Evolutionary conservation across 2,888 invertebrate species (phyloP).

Genomic region (Acanthococcus lagerstroemiae): DNA sequence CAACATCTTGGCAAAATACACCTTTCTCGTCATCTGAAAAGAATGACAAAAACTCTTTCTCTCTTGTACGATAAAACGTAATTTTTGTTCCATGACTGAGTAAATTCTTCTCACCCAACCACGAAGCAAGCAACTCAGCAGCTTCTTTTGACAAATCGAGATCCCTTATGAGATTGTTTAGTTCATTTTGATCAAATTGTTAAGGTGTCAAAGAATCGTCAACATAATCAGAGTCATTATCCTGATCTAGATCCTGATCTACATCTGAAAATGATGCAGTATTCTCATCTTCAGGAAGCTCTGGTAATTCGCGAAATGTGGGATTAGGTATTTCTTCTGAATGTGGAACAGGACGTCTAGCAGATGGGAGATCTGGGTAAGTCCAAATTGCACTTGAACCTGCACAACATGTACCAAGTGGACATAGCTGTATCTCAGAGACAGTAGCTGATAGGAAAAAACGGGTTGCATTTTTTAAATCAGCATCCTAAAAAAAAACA

Average conservation of each 20-base stretch:
- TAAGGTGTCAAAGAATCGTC: conserved; percentile 13
- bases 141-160: conserved; percentile 35
- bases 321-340: conserved; percentile 26
- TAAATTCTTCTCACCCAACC: conserved; percentile 7
- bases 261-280: not conserved
- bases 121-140: conserved; percentile 33
- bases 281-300: conserved; percentile 19
- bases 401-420: too few species aligned
- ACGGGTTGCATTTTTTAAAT: too few species aligned
- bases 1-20: conserved; percentile 14
- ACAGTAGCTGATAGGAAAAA: too few species aligned
- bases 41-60: not conserved
- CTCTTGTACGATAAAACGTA: not conserved
- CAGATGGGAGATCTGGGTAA: conserved; percentile 26
- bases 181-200: conserved; percentile 34
- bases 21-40: conserved; percentile 2
- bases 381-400: too few species aligned
- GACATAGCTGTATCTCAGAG: too few species aligned
- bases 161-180: conserved; percentile 36
- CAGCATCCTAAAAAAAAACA: too few species aligned
- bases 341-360: conserved; percentile 31
- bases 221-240: conserved; percentile 30
- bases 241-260: conserved; percentile 7
- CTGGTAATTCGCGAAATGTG: conserved; percentile 2
- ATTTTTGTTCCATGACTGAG: not conserved